Evolutionary conservation across 2,888 invertebrate genomes (phyloP).

Genomic region (Tenthredo amoena): DNA sequence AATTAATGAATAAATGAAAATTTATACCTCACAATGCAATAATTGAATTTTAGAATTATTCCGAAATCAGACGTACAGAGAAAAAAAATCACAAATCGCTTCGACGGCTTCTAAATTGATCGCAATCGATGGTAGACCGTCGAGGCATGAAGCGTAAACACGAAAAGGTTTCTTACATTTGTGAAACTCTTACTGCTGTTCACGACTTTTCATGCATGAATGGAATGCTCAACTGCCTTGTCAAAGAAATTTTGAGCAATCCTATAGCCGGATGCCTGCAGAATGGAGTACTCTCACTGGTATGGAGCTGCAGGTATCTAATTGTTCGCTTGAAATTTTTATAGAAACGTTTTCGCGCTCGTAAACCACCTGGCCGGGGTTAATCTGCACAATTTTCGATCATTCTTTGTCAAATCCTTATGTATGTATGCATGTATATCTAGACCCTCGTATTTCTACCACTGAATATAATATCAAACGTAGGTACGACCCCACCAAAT

Average conservation of each 20-base stretch:
- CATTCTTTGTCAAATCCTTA: neutral
- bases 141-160: conserved; percentile 2
- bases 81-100: neutral
- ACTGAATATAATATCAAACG: neutral
- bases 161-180: neutral
- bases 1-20: neutral
- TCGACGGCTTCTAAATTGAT: neutral
- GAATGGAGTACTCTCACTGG: neutral
- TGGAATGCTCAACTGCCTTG: neutral
- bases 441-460: neutral
- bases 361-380: neutral
- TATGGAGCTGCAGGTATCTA: neutral
- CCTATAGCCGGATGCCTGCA: neutral
- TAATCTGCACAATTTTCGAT: neutral
- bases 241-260: neutral
- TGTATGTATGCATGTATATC: neutral
- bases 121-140: neutral
- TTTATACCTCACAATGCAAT: neutral
- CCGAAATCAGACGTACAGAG: neutral
- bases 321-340: neutral
- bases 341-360: neutral
- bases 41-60: neutral
- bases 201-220: neutral
- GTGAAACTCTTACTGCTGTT: neutral
- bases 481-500: neutral